Conservation (phyloP, 1,140 invertebrate genomes). For the Zeugodacus cucurbitae region DNA sequence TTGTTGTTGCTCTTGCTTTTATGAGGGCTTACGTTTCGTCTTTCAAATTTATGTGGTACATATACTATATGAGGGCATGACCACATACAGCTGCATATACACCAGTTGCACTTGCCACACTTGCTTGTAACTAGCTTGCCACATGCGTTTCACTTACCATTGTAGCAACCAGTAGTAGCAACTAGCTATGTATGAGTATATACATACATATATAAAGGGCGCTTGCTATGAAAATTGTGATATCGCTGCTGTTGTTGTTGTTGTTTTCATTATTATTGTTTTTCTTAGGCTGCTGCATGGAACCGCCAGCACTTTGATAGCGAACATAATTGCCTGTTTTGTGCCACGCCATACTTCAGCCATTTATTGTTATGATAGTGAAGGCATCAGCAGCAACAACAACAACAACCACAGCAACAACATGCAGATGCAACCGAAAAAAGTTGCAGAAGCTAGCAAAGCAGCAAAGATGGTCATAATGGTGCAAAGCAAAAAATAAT, state of each 20-base stretch:
- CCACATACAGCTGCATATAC: neutral
- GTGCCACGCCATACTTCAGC: constrained; percentile 10
- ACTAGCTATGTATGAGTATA: neutral
- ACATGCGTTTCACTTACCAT: neutral
- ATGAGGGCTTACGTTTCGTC: neutral
- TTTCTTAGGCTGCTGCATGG: neutral
- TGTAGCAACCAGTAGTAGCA: neutral
- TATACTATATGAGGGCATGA: neutral
- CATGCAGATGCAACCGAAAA: neutral
- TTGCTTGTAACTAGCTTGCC: neutral
- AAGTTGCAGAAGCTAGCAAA: neutral
- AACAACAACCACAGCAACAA: neutral
- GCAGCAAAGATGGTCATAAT: neutral
- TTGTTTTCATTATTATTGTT: constrained; percentile 26
- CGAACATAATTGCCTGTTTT: constrained; percentile 37
- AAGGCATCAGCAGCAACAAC: neutral
- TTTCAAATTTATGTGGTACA: neutral
- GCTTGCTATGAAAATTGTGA: neutral
- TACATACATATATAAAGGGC: neutral
- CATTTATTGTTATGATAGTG: constrained; percentile 41
- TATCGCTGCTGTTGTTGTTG: neutral
- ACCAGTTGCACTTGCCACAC: neutral
- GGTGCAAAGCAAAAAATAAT: neutral
- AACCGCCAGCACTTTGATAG: neutral
- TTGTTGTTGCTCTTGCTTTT: neutral